phyloP scores from a whole-genome alignment of 2,113 vertebrate species.

The Bos javanicus region DNA sequence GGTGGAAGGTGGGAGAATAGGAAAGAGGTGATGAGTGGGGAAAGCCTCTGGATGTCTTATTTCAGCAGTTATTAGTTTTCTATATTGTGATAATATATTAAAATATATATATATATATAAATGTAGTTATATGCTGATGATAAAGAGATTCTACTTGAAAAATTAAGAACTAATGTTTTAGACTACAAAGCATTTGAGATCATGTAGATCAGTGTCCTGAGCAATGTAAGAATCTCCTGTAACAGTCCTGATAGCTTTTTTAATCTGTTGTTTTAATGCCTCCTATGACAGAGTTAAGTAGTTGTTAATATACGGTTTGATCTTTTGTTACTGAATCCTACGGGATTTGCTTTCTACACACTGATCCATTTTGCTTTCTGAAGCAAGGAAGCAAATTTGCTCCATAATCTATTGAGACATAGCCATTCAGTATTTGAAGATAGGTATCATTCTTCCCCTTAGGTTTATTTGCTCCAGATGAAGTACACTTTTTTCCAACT shows the following conservation, averaged over 20 bases:
- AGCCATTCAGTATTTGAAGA: not conserved
- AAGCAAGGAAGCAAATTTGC: not conserved
- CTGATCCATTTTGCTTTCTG: not conserved
- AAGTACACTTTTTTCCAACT: not conserved
- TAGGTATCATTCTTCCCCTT: slow-evolving; percentile 4
- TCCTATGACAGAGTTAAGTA: not conserved
- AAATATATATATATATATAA: not conserved
- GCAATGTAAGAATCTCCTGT: not conserved
- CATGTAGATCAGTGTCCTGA: not conserved
- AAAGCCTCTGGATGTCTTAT: not conserved
- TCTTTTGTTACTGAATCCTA: not conserved
- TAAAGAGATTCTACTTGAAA: not conserved
- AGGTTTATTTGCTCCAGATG: slow-evolving; percentile 39
- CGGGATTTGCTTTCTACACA: not conserved
- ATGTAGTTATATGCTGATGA: not conserved
- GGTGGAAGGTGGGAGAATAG: not conserved
- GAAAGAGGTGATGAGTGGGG: too few relatives aligned
- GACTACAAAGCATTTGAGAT: not conserved
- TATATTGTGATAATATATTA: not conserved
- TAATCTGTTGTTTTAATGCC: not conserved
- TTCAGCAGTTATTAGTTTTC: not conserved
- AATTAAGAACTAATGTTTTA: not conserved
- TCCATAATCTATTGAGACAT: not conserved
- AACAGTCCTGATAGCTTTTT: not conserved
- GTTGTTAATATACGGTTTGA: not conserved